phyloP scores from a whole-genome alignment of 2,797 vertebrate genomes.

The Chrysocyon brachyurus region DNA sequence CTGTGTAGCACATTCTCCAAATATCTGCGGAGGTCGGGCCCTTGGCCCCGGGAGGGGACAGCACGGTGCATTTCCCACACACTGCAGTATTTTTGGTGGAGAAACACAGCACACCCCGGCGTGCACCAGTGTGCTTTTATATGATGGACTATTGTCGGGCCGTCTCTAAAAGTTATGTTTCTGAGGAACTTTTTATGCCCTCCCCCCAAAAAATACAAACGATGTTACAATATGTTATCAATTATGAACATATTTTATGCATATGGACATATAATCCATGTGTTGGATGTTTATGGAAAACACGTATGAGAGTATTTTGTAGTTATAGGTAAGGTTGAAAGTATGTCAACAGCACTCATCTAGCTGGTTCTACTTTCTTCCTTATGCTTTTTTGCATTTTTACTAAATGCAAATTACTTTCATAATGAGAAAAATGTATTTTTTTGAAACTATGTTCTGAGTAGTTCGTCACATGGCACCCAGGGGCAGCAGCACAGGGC shows the following conservation, averaged over 20 bases:
- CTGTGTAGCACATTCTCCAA: neutral
- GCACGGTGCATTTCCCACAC: fast-evolving
- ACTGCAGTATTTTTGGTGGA: neutral
- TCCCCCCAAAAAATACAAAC: neutral
- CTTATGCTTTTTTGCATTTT: neutral
- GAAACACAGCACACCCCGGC: fast-evolving
- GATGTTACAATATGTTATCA: neutral
- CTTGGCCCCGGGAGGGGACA: neutral
- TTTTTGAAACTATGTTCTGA: neutral
- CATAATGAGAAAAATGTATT: neutral
- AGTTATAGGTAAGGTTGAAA: neutral
- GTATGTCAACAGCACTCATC: neutral
- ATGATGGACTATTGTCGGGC: too few species aligned
- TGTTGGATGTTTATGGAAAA: neutral
- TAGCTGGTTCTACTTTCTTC: neutral
- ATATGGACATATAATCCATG: fast-evolving
- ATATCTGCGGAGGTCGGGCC: fast-evolving
- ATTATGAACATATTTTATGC: too few species aligned
- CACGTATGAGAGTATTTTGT: fast-evolving
- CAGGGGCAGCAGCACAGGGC: neutral
- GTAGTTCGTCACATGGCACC: neutral
- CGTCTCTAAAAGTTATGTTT: too few species aligned
- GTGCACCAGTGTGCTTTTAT: too few species aligned
- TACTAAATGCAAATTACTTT: neutral
- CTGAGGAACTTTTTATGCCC: neutral